phyloP scores from a whole-genome alignment of 2,888 invertebrate species.

The Brachylomia viminalis region DNA sequence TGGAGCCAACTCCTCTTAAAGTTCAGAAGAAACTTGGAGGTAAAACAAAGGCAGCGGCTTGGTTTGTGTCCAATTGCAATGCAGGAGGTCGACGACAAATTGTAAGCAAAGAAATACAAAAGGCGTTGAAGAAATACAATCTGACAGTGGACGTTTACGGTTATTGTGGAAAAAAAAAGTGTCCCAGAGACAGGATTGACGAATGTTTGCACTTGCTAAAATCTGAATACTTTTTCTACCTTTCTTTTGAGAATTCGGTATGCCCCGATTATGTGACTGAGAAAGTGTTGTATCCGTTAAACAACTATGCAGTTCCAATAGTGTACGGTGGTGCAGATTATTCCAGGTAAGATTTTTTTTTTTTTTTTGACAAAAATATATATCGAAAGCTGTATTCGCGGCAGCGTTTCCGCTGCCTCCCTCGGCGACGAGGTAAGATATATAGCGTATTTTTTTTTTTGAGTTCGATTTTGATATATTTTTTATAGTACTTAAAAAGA shows the following conservation, averaged over 20 bases:
- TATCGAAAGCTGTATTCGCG: too few species aligned
- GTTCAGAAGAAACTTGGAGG: conserved; percentile 70
- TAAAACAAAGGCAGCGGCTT: conserved; percentile 82
- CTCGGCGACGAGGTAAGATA: too few species aligned
- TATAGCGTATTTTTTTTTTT: too few species aligned
- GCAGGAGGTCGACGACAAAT: conserved; percentile 69
- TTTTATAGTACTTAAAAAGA: not conserved
- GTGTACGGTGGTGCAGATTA: conserved; percentile 93
- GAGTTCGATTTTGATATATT: not conserved
- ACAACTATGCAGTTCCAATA: conserved; percentile 92
- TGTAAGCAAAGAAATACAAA: conserved; percentile 67
- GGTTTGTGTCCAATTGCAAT: conserved; percentile 83
- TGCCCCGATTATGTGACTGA: conserved; percentile 84
- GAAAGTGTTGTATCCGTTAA: conserved; percentile 82
- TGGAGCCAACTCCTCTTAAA: conserved; percentile 69
- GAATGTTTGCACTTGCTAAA: conserved; percentile 78
- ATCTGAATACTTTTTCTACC: conserved; percentile 83
- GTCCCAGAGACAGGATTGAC: conserved; percentile 75
- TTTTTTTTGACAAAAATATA: too few species aligned
- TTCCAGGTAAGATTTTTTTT: conserved; percentile 75
- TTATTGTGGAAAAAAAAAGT: conserved; percentile 77
- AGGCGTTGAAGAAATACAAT: conserved; percentile 72
- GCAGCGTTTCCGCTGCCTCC: too few species aligned
- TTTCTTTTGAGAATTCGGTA: conserved; percentile 83
- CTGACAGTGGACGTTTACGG: conserved; percentile 81